These are phyloP conservation scores for Grantiella picta DNA, from an alignment of 2,113 vertebrate genomes.

Conservation along the genomic window DNA sequence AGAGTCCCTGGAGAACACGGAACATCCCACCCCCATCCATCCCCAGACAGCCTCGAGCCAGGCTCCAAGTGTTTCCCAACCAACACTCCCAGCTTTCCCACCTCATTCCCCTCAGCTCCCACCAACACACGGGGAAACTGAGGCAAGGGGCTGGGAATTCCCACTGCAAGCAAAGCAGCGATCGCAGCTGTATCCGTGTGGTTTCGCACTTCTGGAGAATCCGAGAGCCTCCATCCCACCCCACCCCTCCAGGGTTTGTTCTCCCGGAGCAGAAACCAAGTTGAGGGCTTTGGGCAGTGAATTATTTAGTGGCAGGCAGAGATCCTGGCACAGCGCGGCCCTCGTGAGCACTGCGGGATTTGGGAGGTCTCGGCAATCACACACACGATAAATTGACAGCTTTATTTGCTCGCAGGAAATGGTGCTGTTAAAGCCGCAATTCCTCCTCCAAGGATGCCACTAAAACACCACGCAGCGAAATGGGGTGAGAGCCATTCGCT, in stretches of 20 bases:
- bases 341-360: background rate
- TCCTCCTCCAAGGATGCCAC: fast-evolving
- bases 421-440: background rate
- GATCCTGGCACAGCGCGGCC: background rate
- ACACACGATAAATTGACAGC: background rate
- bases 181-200: fast-evolving
- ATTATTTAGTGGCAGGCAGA: conserved; percentile 48
- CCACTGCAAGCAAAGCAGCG: background rate
- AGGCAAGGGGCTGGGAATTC: background rate
- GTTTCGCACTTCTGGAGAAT: background rate
- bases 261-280: background rate
- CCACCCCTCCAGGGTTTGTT: background rate
- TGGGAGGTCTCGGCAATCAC: background rate
- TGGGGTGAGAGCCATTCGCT: fast-evolving
- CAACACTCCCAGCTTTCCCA: background rate
- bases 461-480: fast-evolving
- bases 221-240: fast-evolving
- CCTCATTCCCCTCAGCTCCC: background rate
- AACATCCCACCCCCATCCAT: background rate
- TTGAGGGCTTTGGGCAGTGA: background rate
- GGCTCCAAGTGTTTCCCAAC: fast-evolving
- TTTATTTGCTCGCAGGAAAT: background rate
- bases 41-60: fast-evolving
- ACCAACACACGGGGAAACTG: background rate
- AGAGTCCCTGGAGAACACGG: background rate